Percentiles rank a stretch among this genome's conserved stretches.
Evolutionary conservation across 2,797 vertebrate genomes (phyloP).

Genomic region (Natrix natrix): DNA sequence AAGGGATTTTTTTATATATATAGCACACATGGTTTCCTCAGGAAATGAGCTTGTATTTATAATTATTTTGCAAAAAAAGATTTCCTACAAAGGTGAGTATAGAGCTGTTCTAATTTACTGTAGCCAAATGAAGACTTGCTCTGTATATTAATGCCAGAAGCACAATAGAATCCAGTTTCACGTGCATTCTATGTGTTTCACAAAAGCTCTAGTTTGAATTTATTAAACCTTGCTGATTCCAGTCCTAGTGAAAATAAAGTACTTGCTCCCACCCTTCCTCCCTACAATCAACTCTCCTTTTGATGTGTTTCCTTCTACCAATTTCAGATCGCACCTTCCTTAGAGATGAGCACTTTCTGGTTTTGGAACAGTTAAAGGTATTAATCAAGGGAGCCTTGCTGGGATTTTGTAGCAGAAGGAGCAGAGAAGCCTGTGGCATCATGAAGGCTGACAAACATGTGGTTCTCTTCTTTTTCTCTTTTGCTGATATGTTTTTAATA

Average conservation of each 20-base stretch:
- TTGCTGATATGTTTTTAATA: not conserved
- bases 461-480: not conserved
- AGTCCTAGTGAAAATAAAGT: not conserved
- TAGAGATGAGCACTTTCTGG: not conserved
- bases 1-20: slow-evolving; percentile 43
- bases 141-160: not conserved
- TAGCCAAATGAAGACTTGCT: slow-evolving; percentile 24
- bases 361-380: not conserved
- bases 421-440: not conserved
- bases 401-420: not conserved
- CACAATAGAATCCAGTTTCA: not conserved
- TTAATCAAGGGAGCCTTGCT: not conserved
- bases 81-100: not conserved
- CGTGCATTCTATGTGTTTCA: not conserved
- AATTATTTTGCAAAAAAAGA: slow-evolving; percentile 13
- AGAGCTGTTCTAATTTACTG: not conserved
- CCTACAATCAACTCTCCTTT: not conserved
- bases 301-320: not conserved
- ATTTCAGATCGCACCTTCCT: not conserved
- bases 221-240: not conserved
- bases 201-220: not conserved
- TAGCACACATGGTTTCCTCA: slow-evolving; percentile 24
- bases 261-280: not conserved
- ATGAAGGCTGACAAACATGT: not conserved
- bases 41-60: slow-evolving; percentile 46